Conservation (phyloP, 1,140 invertebrate species). For the Mycetomoellerius zeteki region DNA sequence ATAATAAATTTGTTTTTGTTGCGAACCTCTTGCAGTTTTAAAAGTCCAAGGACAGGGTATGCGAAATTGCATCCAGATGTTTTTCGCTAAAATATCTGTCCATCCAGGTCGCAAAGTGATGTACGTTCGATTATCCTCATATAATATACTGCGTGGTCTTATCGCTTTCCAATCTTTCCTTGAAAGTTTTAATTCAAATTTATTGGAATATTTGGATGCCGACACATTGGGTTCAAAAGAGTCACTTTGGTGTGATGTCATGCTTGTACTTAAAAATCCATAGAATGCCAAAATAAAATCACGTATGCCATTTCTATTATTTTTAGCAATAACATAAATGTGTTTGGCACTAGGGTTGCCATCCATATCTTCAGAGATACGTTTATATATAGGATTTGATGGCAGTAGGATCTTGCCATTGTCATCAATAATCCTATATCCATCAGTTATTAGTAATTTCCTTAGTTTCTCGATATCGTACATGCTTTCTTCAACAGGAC, state of each 20-base stretch:
- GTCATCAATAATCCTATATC: not conserved
- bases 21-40: no score
- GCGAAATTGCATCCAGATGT: constrained; percentile 12
- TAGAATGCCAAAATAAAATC: no score
- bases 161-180: constrained; percentile 6
- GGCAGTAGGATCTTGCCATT: not conserved
- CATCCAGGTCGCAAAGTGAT: not conserved
- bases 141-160: not conserved
- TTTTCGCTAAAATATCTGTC: not conserved
- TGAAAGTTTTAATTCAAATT: constrained; percentile 1
- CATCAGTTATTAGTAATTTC: not conserved
- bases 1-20: no score
- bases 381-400: not conserved
- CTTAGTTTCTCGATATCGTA: not conserved
- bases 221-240: not conserved
- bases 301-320: no score
- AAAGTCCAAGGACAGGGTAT: not conserved
- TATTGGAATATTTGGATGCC: not conserved
- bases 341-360: constrained; percentile 7
- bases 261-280: no score
- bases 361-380: not conserved
- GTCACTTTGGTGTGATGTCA: no score
- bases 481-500: no score
- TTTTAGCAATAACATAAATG: not conserved
- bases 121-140: not conserved